phyloP scores from a whole-genome alignment of 1,140 invertebrate genomes.

The Papilio glaucus region DNA sequence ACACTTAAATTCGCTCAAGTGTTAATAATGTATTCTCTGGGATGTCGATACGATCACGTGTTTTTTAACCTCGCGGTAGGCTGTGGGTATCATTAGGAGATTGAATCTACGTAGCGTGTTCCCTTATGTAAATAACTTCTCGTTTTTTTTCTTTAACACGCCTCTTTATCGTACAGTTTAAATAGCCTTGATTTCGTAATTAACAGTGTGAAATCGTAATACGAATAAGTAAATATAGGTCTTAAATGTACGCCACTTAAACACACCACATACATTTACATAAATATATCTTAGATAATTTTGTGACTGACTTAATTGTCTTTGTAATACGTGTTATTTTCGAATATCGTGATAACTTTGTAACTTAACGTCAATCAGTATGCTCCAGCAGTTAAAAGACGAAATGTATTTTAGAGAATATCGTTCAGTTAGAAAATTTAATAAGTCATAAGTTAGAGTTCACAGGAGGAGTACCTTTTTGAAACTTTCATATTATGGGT shows the following conservation, averaged over 20 bases:
- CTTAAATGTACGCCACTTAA: slow-evolving; percentile 31
- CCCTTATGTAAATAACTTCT: slow-evolving; percentile 65
- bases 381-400: too few species aligned
- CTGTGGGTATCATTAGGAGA: slow-evolving; percentile 57
- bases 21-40: slow-evolving; percentile 56
- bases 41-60: slow-evolving; percentile 64
- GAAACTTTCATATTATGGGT: slow-evolving; percentile 47
- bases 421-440: slow-evolving; percentile 29
- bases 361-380: neutral
- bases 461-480: slow-evolving; percentile 18
- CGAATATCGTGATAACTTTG: neutral
- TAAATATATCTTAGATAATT: slow-evolving; percentile 37
- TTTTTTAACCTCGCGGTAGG: slow-evolving; percentile 51
- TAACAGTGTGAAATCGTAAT: slow-evolving; percentile 56
- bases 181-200: slow-evolving; percentile 65
- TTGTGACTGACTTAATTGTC: neutral
- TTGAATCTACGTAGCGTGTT: slow-evolving; percentile 63
- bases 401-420: slow-evolving; percentile 22
- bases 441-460: slow-evolving; percentile 36
- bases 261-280: slow-evolving; percentile 29
- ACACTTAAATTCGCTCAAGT: slow-evolving; percentile 63
- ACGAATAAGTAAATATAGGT: slow-evolving; percentile 40
- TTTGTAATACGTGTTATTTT: neutral
- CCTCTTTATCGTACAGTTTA: slow-evolving; percentile 51
- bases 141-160: slow-evolving; percentile 50